Evolutionary conservation across 2,113 vertebrate species (phyloP).

Genomic region (Natator depressus): DNA sequence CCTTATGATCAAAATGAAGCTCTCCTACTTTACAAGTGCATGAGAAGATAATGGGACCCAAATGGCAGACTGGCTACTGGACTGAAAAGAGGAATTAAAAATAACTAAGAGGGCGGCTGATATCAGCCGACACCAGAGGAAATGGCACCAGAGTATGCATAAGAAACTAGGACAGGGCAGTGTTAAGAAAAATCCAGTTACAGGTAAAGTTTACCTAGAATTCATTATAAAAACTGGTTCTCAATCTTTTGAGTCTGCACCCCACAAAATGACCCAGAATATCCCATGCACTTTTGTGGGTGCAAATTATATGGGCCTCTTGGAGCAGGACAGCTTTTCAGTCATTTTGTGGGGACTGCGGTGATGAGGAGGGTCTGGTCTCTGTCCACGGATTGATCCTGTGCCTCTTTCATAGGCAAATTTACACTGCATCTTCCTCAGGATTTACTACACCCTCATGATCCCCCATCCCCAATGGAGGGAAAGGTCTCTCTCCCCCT

Average conservation of each 20-base stretch:
- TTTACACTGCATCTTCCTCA: no score
- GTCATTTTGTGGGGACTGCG: no score
- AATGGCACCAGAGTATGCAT: not conserved
- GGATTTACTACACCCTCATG: no score
- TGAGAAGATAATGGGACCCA: not conserved
- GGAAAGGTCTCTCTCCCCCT: no score
- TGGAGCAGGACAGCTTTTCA: no score
- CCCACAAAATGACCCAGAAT: no score
- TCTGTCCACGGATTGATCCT: no score
- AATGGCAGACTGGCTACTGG: not conserved
- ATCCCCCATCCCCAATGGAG: no score
- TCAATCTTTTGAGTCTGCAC: not conserved
- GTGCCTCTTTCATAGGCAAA: no score
- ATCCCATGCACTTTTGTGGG: no score
- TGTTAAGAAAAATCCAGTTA: not conserved
- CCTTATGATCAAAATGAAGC: not conserved
- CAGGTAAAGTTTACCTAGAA: not conserved
- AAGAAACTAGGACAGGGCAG: not conserved
- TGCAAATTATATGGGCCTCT: no score
- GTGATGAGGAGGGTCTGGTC: no score
- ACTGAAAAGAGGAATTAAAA: not conserved
- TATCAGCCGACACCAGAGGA: not conserved
- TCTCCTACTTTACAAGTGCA: not conserved
- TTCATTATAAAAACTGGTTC: not conserved
- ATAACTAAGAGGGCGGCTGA: not conserved